Conservation (phyloP, 1,140 invertebrate genomes). For the Linepithema humile region DNA sequence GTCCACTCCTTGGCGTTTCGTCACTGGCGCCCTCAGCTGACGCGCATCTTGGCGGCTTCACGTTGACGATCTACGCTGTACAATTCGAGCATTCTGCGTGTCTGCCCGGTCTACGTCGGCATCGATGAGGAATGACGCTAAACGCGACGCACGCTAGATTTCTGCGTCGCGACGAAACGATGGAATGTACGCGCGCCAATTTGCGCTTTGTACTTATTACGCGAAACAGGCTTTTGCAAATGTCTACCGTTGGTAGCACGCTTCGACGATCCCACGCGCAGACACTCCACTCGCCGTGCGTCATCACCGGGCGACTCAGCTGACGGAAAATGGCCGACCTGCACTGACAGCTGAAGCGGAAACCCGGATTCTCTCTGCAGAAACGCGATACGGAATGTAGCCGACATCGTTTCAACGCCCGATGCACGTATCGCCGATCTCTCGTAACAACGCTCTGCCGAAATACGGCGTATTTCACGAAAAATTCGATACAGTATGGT, state of each 20-base stretch:
- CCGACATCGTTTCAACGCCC: background rate
- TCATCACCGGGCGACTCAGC: constrained; percentile 70
- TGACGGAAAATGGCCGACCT: constrained; percentile 69
- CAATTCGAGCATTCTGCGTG: background rate
- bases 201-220: background rate
- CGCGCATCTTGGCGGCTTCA: constrained; percentile 21
- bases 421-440: background rate
- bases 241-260: background rate
- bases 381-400: background rate
- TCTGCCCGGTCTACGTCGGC: background rate
- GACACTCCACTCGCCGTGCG: constrained; percentile 66
- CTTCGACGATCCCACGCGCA: background rate
- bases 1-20: constrained; percentile 69
- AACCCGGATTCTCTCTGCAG: constrained; percentile 49
- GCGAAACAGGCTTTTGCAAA: background rate
- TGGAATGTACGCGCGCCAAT: background rate
- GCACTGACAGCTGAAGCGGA: constrained; percentile 68
- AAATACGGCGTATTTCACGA: constrained; percentile 55
- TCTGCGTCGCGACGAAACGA: background rate
- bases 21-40: constrained; percentile 74
- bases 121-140: background rate
- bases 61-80: background rate
- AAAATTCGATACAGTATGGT: constrained; percentile 58
- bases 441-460: no score
- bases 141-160: background rate